Conservation (phyloP, 2,888 invertebrate species). For the Pseudococcus longispinus region DNA sequence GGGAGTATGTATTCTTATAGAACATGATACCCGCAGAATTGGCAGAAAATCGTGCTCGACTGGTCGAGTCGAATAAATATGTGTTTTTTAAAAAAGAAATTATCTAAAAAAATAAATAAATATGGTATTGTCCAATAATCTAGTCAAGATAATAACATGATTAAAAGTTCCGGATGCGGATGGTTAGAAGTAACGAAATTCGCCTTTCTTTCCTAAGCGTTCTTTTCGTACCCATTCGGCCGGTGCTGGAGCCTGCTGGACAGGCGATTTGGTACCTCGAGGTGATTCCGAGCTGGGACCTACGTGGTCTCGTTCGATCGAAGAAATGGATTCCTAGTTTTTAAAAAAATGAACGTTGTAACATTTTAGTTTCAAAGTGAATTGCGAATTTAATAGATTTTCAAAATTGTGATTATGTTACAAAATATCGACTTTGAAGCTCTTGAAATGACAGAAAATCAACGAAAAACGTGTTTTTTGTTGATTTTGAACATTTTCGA, state of each 20-base stretch:
- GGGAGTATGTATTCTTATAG: background rate
- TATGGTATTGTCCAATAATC: slow-evolving; percentile 22
- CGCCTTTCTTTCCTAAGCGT: slow-evolving; percentile 91
- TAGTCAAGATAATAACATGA: background rate
- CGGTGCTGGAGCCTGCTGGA: slow-evolving; percentile 68
- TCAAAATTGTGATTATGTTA: too few species aligned
- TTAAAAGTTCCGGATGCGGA: background rate
- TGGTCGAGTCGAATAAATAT: slow-evolving; percentile 6
- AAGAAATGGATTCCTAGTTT: slow-evolving; percentile 34
- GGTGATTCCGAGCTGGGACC: slow-evolving; percentile 57
- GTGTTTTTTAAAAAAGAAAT: background rate
- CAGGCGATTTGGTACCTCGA: slow-evolving; percentile 57
- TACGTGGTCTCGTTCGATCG: slow-evolving; percentile 48
- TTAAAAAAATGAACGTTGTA: background rate
- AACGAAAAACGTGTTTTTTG: too few species aligned
- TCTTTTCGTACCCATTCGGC: slow-evolving; percentile 88
- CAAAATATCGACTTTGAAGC: too few species aligned
- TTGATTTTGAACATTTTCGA: too few species aligned
- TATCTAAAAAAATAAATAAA: background rate
- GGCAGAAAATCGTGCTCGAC: background rate
- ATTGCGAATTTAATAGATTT: too few species aligned
- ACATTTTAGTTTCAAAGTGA: background rate
- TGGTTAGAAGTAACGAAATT: slow-evolving; percentile 87
- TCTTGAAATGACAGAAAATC: too few species aligned
- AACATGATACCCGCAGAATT: background rate